Evolutionary conservation across 2,888 invertebrate genomes (phyloP), one percentile per base, ranked within the genome.

Genomic region (Neoitamus cyanurus): DNA sequence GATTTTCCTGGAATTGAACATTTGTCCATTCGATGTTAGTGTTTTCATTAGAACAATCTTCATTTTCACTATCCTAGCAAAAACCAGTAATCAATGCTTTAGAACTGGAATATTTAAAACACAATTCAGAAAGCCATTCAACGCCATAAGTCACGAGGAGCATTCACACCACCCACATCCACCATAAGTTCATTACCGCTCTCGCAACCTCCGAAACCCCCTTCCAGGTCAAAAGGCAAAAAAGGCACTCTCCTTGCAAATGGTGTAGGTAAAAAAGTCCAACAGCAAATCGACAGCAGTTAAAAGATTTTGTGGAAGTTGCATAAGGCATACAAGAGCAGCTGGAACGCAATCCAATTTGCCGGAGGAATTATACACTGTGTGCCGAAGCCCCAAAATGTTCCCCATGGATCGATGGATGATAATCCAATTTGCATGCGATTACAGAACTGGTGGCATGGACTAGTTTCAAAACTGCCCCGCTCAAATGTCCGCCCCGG

Each of bases 391-490:
- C 75, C 75, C 42, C 42, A 37, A 34, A 58, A 42, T 42, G 46
- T 75, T 34, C 13, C n/a, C 42, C 28, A 13, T 15, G 11, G 42
- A 75, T 75, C 75, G 75, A 75, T 75, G 3, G 75, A 7, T 28
- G 37, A 42, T 75, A 75, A 75, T 75, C 75, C 75, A 75, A 75
- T 75, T 75, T 75, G 42, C 75, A 75, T 75, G 75, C 75, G 46
- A 75, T 75, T 75, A 75, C 42, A 34, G 75, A 75, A 42, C 42
- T 42, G 25, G 42, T 75, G 75, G 75, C 75, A 28, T 75, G 75
- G 25, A 75, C 75, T 75, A 75, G 75, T 75, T 75, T 75, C 58
- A 42, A 36, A 46, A 75, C 75, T 30, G 42, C 75, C 20, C 42
- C 13, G 37, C 13, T 15, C 15, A 7, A n/a, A 15, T 2, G 11